These are phyloP conservation scores for Lysiphlebus fabarum DNA, from an alignment of 1,140 invertebrate species.

Conservation along the genomic window DNA sequence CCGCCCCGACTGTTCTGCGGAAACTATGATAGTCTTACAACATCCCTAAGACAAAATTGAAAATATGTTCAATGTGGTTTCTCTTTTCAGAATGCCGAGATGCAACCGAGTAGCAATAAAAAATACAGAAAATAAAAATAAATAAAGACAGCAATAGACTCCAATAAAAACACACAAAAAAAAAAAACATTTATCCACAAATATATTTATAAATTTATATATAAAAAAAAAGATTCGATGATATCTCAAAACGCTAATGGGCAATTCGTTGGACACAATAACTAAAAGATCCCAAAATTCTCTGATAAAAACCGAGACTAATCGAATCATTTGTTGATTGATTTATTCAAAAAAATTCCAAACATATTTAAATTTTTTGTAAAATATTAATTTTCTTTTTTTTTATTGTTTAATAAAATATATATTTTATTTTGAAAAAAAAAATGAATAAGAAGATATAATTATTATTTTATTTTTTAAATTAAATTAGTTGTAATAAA, in stretches of 20 bases:
- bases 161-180: neutral
- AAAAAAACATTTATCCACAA: too few relatives aligned
- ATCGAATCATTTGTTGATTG: constrained; percentile 14
- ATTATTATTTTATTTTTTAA: too few relatives aligned
- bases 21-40: neutral
- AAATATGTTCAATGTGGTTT: neutral
- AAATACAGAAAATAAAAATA: neutral
- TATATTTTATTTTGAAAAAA: too few relatives aligned
- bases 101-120: neutral
- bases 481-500: too few relatives aligned
- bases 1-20: constrained; percentile 10
- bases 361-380: neutral
- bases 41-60: neutral
- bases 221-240: neutral
- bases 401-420: neutral
- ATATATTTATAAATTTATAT: too few relatives aligned
- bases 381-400: neutral
- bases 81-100: constrained; percentile 10
- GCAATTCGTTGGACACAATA: constrained; percentile 16
- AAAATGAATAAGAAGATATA: too few relatives aligned
- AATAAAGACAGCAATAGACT: neutral
- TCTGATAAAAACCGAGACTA: constrained; percentile 6
- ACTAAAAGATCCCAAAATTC: constrained; percentile 1
- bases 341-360: constrained; percentile 10
- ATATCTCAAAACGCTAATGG: constrained; percentile 16